A percentile compares a stretch with the other conserved stretches of the same genome.
These are phyloP conservation scores for Caiman crocodilus DNA, from an alignment of 2,797 vertebrate species.

Conservation along the genomic window DNA sequence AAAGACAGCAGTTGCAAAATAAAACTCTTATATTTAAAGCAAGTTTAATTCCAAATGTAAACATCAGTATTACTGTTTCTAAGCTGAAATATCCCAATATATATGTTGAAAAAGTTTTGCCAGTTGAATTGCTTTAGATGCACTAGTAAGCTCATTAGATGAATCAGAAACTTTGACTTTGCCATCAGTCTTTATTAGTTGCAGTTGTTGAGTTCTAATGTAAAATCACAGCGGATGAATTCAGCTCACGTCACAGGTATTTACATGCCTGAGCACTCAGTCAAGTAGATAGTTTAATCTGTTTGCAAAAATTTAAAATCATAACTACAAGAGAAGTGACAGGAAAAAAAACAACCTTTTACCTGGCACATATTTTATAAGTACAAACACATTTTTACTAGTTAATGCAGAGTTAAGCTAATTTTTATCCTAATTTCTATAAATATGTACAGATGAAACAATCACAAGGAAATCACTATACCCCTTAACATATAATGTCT, in stretches of 20 bases:
- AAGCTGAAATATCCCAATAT: slow-evolving; percentile 22
- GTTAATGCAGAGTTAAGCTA: neutral
- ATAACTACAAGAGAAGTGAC: neutral
- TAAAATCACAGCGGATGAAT: slow-evolving; percentile 36
- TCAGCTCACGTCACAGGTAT: slow-evolving; percentile 43
- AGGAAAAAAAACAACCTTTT: neutral
- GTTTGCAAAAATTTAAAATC: slow-evolving; percentile 23
- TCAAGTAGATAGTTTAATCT: slow-evolving; percentile 34
- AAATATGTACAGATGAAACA: neutral
- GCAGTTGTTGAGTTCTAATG: slow-evolving; percentile 24
- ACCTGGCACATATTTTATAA: neutral
- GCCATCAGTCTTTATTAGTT: slow-evolving; percentile 60
- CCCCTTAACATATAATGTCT: neutral
- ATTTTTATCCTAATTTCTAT: neutral
- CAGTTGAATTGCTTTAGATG: slow-evolving; percentile 37
- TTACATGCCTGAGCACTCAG: slow-evolving; percentile 33
- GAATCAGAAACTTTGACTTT: slow-evolving; percentile 53
- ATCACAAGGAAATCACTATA: neutral
- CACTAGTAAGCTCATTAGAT: slow-evolving; percentile 34
- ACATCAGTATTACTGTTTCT: slow-evolving; percentile 5
- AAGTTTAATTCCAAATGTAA: slow-evolving; percentile 6
- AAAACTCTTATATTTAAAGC: neutral
- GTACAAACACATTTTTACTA: neutral
- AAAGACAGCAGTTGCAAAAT: neutral
- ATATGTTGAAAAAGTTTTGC: neutral